These are phyloP conservation scores for Liasis olivaceus DNA, from an alignment of 2,797 vertebrate species.

Conservation along the genomic window DNA sequence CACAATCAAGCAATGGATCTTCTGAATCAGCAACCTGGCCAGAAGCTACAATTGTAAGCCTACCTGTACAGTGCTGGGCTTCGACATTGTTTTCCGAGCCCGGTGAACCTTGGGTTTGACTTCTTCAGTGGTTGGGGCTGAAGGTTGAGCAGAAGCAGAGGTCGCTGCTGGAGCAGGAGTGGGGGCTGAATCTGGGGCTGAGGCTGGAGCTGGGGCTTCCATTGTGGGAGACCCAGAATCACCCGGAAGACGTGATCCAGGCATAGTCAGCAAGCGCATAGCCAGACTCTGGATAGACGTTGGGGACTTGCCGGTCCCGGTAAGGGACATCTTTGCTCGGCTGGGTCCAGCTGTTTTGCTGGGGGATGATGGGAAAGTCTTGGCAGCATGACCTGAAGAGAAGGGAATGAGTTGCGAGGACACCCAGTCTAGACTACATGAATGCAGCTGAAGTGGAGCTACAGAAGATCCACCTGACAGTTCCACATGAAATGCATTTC, in stretches of 20 bases:
- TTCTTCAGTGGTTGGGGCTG: slow-evolving; percentile 58
- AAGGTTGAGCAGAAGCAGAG: slow-evolving; percentile 52
- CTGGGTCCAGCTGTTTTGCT: slow-evolving; percentile 69
- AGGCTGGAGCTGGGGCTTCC: slow-evolving; percentile 23
- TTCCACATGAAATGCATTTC: not conserved
- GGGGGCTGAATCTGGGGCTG: slow-evolving; percentile 51
- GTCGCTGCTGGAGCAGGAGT: slow-evolving; percentile 34
- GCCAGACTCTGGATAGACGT: slow-evolving; percentile 71
- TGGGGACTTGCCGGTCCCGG: slow-evolving; percentile 77
- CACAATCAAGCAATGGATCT: not conserved
- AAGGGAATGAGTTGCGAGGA: not conserved
- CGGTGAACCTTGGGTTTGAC: slow-evolving; percentile 84
- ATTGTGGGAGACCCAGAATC: not conserved
- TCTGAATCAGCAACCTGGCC: not conserved
- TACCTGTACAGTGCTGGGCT: slow-evolving; percentile 82
- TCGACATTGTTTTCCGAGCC: slow-evolving; percentile 91
- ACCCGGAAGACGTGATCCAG: slow-evolving; percentile 38
- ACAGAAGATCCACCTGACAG: too few relatives aligned
- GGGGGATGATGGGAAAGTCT: slow-evolving; percentile 76
- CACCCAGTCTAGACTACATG: not conserved
- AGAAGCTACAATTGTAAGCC: not conserved
- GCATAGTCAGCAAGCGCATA: slow-evolving; percentile 73
- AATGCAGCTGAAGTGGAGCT: not conserved
- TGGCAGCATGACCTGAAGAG: slow-evolving; percentile 80
- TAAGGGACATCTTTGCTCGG: slow-evolving; percentile 91